These are phyloP conservation scores for Stegophylla sp. DNA, from an alignment of 2,888 invertebrate species.

Conservation along the genomic window DNA sequence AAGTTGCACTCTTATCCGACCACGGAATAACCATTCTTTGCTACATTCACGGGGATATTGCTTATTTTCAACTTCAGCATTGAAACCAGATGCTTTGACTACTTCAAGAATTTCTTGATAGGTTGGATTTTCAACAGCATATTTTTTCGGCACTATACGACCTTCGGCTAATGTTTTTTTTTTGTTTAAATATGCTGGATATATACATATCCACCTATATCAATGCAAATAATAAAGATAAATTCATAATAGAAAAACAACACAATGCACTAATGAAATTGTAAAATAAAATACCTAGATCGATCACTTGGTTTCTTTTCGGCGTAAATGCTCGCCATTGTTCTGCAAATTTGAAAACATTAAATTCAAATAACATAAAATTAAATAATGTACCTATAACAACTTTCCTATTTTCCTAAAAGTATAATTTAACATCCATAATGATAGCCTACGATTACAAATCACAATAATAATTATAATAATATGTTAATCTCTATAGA, in stretches of 20 bases:
- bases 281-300: conserved; percentile 42
- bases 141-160: conserved; percentile 80
- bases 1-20: conserved; percentile 90
- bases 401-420: no score
- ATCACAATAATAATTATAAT: no score
- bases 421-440: no score
- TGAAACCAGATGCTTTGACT: conserved; percentile 80
- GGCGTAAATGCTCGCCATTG: conserved; percentile 48
- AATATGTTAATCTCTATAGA: conserved; percentile 16
- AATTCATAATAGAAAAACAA: neutral
- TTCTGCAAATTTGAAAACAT: neutral
- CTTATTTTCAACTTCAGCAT: conserved; percentile 90
- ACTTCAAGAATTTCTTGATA: conserved; percentile 95
- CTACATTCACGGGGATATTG: conserved; percentile 88
- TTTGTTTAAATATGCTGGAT: conserved; percentile 94
- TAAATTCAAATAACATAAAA: neutral
- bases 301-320: conserved; percentile 59
- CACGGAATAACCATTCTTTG: conserved; percentile 83
- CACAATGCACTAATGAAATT: neutral
- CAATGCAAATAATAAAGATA: conserved; percentile 60
- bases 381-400: no score
- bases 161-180: conserved; percentile 91
- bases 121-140: conserved; percentile 94
- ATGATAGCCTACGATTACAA: no score
- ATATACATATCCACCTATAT: conserved; percentile 91